Evolutionary conservation across 37 sponge, comb jelly and placozoan genomes (phyloP), one percentile per base, ranked within the genome.

Genomic region (Bolinopsis microptera): DNA sequence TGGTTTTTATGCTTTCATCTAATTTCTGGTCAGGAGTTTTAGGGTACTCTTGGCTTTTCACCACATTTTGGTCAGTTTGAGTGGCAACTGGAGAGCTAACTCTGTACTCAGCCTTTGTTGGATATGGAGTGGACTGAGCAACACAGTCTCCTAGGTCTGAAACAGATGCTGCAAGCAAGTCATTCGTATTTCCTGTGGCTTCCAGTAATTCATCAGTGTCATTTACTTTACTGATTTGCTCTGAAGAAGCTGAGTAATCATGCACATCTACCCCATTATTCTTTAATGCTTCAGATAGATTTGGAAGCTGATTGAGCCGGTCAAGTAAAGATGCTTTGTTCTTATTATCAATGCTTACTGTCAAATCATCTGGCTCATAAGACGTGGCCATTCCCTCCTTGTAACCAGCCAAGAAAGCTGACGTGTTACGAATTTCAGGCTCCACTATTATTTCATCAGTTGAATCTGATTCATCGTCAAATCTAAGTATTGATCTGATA

Each of bases 211-310:
- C 68, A 13, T 22, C 13, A 13, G 21, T 21, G 21, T 67, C 18
- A 22, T 22, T 67, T 22, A 67, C 68, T 67, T 13, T 22, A 21
- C n/a, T n/a, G n/a, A n/a, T n/a, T n/a, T n/a, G n/a, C n/a, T n/a
- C n/a, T 9, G 74, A 70, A 25, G 23, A 25, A 24, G 26, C 27
- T 22, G 18, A 67, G 36, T 35, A 80, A 13, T 80, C 83, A 33
- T 35, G 38, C 36, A 80, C 83, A 80, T 80, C 83, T 3, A 80
- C 38, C 3, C 83, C 83, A 35, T 80, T 32, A 5, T 32, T 80
- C 83, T 35, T 32, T 38, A 80, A 23, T 21, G 83, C 83, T 2
- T 28, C 83, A 32, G 37, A 22, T 1, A 80, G 3, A 23, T 80
- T 80, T 2, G 83, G 83, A 36, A 80, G 83, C 9, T 32, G 8